These are phyloP conservation scores for Latheticus oryzae DNA, from an alignment of 2,888 invertebrate genomes.

Conservation along the genomic window DNA sequence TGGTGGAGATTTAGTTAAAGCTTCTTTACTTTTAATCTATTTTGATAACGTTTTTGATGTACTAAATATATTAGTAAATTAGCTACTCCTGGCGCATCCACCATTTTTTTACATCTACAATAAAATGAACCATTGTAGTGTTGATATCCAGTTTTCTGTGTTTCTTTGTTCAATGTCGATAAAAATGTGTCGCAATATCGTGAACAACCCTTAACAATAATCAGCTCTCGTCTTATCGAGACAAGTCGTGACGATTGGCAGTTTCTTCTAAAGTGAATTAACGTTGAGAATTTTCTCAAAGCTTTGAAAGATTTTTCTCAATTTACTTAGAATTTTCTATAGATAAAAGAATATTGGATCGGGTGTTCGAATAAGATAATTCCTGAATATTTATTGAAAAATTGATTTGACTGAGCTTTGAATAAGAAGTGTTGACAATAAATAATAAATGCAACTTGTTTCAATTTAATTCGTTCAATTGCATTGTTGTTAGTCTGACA, in stretches of 20 bases:
- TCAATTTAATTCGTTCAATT: slow-evolving; percentile 21
- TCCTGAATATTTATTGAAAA: too few relatives aligned
- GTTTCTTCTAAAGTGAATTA: not conserved
- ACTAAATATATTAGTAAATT: too few relatives aligned
- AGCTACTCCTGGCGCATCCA: slow-evolving; percentile 15
- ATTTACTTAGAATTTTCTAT: too few relatives aligned
- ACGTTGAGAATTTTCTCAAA: too few relatives aligned
- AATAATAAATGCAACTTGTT: slow-evolving; percentile 17
- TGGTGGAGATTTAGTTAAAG: not conserved
- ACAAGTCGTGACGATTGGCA: not conserved
- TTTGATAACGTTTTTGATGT: not conserved
- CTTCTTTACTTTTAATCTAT: not conserved
- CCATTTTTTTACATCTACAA: slow-evolving; percentile 14
- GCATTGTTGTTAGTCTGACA: slow-evolving; percentile 17
- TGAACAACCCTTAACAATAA: slow-evolving; percentile 9
- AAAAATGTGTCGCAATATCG: slow-evolving; percentile 8
- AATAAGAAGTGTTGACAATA: too few relatives aligned
- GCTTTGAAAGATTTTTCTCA: too few relatives aligned
- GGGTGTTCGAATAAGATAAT: too few relatives aligned
- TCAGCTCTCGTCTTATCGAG: slow-evolving; percentile 12
- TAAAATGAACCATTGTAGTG: too few relatives aligned
- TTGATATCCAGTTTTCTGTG: not conserved
- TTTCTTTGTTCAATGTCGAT: too few relatives aligned
- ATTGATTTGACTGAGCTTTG: too few relatives aligned
- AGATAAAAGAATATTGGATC: too few relatives aligned